Base-by-base conservation (phyloP, 2,888 invertebrate species). In the Eupithecia tripunctaria region DNA sequence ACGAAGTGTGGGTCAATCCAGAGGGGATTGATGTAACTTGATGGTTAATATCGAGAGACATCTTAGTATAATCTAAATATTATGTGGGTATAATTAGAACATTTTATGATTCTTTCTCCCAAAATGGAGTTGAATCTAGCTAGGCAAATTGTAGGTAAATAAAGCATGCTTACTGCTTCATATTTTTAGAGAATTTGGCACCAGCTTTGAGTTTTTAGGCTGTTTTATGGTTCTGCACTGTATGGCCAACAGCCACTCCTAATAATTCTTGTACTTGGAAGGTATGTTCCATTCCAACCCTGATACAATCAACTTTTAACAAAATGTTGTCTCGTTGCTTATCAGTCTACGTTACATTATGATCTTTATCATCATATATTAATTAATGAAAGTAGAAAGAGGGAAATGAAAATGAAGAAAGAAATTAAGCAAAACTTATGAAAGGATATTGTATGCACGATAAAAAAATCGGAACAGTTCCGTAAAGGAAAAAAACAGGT, bases 21-120 rank as follows among this genome's bases (percentile, higher is more conserved):
- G n/a, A n/a, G n/a, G n/a, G 10, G 25, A 56, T 56, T 21, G 51
- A 21, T 51, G 21, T 10, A 51, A 21, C 21, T 8, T n/a, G n/a
- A 51, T 47, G 8, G 47, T 47, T 47, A 47, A 47, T n/a, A 47
- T 51, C 51, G 10, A 21, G 27, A 62, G 62, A 8, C 8, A n/a
- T 18, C 6, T 10, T 18, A 32, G 15, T 62, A n/a, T 62, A 62
- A 8, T 51, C 51, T 21, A 51, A 32, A 29, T 62, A 62, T 29
- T 18, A 29, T 62, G 32, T 59, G 2, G 21, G 51, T 59, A 59
- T 29, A 15, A 15, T 18, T 60, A 15, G 25, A 60, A 14, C 2
- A 25, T 29, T 60, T 56, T 56, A 25, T 56, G 29, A 60, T 60
- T 60, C 27, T 29, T n/a, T 12, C 36, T 63, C n/a, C 62, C 29